Evolutionary conservation across 2,888 invertebrate genomes (phyloP).

Genomic region (Hetaerina titia): DNA sequence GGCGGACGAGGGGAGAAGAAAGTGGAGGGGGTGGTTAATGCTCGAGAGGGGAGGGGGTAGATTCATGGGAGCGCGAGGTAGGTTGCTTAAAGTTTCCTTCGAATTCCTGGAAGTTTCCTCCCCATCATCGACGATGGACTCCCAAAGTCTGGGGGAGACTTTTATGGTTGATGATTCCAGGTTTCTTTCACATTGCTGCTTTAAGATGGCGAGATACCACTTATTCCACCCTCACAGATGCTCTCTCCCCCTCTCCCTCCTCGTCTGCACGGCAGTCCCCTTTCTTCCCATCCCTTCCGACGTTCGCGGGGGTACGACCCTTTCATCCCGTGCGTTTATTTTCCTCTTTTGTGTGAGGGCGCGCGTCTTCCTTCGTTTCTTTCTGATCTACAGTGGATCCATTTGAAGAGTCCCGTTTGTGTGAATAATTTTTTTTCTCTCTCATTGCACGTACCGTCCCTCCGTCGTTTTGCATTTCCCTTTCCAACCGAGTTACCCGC

Average conservation of each 20-base stretch:
- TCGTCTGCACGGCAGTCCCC: not conserved
- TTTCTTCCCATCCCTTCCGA: not conserved
- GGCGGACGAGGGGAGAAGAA: not conserved
- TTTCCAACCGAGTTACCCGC: not conserved
- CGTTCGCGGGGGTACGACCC: too few species aligned
- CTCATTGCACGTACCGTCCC: not conserved
- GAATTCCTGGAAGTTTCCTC: not conserved
- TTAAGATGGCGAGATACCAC: not conserved
- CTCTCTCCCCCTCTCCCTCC: not conserved
- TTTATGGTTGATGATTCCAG: not conserved
- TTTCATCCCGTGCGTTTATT: constrained; percentile 16
- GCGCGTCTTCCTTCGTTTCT: too few species aligned
- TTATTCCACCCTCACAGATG: not conserved
- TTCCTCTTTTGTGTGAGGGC: not conserved
- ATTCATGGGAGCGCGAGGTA: not conserved
- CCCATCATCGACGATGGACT: not conserved
- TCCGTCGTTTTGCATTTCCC: not conserved
- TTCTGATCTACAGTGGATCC: too few species aligned
- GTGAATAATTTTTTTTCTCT: not conserved
- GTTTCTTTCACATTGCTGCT: not conserved
- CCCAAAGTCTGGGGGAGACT: not conserved
- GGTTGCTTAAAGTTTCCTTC: not conserved
- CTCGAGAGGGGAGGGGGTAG: too few species aligned
- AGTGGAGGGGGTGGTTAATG: not conserved
- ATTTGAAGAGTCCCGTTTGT: not conserved